Evolutionary conservation across 2,797 vertebrate genomes (phyloP), one percentile per base, ranked within the genome.

Genomic region (Gymnoscopelus microlampas): DNA sequence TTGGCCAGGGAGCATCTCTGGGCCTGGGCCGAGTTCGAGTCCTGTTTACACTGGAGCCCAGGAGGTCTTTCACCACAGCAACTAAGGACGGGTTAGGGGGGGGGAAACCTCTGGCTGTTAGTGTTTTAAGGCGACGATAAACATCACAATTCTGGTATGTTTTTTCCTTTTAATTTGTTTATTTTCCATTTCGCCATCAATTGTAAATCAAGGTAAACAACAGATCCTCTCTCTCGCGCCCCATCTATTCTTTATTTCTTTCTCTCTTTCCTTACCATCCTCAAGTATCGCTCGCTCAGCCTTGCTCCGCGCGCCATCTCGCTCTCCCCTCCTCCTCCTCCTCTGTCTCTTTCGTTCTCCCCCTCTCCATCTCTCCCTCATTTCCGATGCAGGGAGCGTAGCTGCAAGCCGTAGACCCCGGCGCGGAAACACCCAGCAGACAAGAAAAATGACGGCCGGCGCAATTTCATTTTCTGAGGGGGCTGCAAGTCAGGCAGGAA

Each of bases 401-500:
- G 88, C 88, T 2, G 84, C 60, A 65, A 79, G 83, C 35, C 79
- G 78, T 89, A 64, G 91, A 94, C 93, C 87, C 87, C 92, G 73
- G 93, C 90, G 86, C 93, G 94, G 93, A 92, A 96, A 96, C 89
- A 87, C 93, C 73, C 90, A 88, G 93, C 95, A 96, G 96, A 97
- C 95, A 97, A 98, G 97, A 98, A 98, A 98, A 98, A 98, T 98
- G 96, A 97, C 94, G 94, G 93, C 95, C 87, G 67, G 94, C 71
- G 87, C 96, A 96, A 97, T 97, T 96, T 98, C 97, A 98, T 98
- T 98, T 98, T 97, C 95, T 91, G 95, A 97, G 95, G 95, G 19
- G 95, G 96, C 96, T 96, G 96, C 96, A 95, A 97, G 96, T 96
- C 96, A 96, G 96, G 94, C 96, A 96, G 96, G 97, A 98, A 97